A percentile compares a stretch with the other conserved stretches of the same genome.
Evolutionary conservation across 2,113 vertebrate genomes (phyloP).

Genomic region (Calyptommatus sinebrachiatus): DNA sequence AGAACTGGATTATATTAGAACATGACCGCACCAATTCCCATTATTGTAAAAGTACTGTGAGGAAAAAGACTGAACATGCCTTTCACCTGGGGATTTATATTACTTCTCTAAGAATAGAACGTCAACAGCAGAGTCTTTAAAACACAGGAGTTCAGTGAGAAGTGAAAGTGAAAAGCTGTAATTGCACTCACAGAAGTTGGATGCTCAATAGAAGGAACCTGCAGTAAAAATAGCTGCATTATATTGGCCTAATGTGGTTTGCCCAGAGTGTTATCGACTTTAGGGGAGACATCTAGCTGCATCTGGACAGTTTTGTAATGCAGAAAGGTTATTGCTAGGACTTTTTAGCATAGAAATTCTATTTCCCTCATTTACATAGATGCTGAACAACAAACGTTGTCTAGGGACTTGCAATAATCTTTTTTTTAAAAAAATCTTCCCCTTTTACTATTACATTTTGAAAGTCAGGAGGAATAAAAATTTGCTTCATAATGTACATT

Average conservation of each 20-base stretch:
- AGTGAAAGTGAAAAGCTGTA: neutral
- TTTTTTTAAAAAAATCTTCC: too few species aligned
- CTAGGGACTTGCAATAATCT: too few species aligned
- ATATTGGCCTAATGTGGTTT: neutral
- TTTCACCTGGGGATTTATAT: neutral
- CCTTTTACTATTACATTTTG: too few species aligned
- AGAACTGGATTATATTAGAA: neutral
- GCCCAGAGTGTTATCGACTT: neutral
- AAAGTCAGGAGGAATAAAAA: too few species aligned
- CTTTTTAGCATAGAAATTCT: too few species aligned
- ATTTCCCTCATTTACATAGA: too few species aligned
- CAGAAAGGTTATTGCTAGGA: neutral
- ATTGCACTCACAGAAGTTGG: too few species aligned
- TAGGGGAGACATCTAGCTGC: neutral
- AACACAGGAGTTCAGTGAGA: neutral
- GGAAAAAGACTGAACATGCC: neutral
- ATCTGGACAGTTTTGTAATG: neutral
- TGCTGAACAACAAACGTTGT: too few species aligned
- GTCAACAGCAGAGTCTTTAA: neutral
- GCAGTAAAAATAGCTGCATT: neutral
- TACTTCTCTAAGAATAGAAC: neutral
- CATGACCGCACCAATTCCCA: neutral
- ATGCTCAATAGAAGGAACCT: neutral
- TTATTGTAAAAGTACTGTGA: neutral
- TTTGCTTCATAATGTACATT: too few species aligned